Percentiles rank a stretch among this genome's conserved stretches.
These are phyloP conservation scores for Limenitis camilla DNA, from an alignment of 2,888 invertebrate genomes.

Conservation along the genomic window DNA sequence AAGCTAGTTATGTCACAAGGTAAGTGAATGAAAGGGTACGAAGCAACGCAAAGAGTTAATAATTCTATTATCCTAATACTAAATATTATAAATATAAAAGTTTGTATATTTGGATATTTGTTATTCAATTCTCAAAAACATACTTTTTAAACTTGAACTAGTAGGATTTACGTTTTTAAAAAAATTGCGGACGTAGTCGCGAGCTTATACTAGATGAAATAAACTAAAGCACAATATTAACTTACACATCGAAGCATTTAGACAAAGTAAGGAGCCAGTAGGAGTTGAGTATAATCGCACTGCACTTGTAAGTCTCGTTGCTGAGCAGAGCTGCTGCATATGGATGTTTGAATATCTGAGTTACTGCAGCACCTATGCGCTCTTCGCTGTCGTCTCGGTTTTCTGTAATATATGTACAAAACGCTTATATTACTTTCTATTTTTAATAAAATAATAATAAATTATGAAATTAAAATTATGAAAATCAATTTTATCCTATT, in stretches of 20 bases:
- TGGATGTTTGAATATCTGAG: constrained; percentile 50
- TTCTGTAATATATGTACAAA: not conserved
- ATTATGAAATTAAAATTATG: not conserved
- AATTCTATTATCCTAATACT: too few species aligned
- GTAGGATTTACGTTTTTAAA: too few species aligned
- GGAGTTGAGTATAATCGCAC: constrained; percentile 52
- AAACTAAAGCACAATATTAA: constrained; percentile 18
- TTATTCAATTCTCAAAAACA: too few species aligned
- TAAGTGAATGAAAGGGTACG: too few species aligned
- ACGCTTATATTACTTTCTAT: not conserved
- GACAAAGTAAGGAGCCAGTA: constrained; percentile 57
- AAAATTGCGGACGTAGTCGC: too few species aligned
- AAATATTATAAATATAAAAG: too few species aligned
- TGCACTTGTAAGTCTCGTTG: constrained; percentile 52
- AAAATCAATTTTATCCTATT: not conserved
- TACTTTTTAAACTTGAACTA: too few species aligned
- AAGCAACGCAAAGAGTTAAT: too few species aligned
- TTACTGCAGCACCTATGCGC: constrained; percentile 47
- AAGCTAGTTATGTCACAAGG: too few species aligned
- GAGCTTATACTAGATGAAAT: not conserved
- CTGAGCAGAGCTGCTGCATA: constrained; percentile 46
- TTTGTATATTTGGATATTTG: too few species aligned
- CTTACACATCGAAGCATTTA: constrained; percentile 62
- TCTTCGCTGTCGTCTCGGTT: constrained; percentile 32
- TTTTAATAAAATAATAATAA: not conserved